phyloP scores from a whole-genome alignment of 2,113 vertebrate species.

The Carassius auratus region DNA sequence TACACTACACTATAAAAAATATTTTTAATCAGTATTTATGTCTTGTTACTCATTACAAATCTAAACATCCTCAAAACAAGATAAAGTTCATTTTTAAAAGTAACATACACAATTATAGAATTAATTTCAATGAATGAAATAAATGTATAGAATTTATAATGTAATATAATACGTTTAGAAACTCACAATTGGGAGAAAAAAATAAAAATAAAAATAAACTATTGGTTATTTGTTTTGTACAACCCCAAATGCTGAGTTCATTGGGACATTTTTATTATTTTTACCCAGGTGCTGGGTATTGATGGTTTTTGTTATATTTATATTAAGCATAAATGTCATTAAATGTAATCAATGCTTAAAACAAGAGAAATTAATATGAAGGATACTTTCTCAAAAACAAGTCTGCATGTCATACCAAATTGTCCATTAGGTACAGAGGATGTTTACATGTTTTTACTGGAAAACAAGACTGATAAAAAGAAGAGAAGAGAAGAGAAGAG shows the following conservation, averaged over 20 bases:
- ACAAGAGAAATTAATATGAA: not conserved
- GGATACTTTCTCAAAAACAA: not conserved
- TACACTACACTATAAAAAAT: not conserved
- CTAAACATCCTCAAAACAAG: not conserved
- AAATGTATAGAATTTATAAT: not conserved
- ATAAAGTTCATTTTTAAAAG: not conserved
- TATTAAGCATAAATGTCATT: not conserved
- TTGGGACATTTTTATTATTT: not conserved
- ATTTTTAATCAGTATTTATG: not conserved
- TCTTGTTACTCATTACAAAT: not conserved
- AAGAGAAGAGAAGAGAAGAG: constrained; percentile 10
- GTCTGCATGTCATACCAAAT: not conserved
- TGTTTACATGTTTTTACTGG: not conserved
- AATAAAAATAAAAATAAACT: no score
- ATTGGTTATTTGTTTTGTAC: not conserved
- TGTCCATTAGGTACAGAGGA: not conserved
- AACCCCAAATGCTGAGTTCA: not conserved
- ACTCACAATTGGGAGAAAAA: not conserved
- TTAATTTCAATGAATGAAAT: not conserved
- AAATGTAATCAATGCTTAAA: not conserved
- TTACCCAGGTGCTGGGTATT: not conserved
- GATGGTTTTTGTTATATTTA: not conserved
- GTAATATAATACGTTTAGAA: not conserved
- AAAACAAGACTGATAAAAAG: not conserved
- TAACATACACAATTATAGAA: not conserved